Evolutionary conservation across 2,797 vertebrate species (phyloP), one percentile per base, ranked within the genome.

Genomic region (Trematomus bernacchii): DNA sequence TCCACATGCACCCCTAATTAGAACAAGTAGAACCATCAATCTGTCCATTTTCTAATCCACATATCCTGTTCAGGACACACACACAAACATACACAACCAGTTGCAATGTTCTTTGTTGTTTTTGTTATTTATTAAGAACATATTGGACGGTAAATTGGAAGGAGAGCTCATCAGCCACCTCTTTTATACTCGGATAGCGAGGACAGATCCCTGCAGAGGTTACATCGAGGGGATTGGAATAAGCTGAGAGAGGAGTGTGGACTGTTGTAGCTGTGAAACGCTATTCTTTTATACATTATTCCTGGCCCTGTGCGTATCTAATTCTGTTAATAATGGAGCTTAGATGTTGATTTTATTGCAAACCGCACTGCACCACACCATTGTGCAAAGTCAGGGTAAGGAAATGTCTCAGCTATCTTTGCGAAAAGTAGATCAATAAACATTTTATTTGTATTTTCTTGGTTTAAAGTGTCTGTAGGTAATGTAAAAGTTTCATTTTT

Each of bases 131-230:
- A 72, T 54, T 48, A 54, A 19, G 53, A 59, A 69, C 11, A 54
- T 48, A 69, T 37, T 76, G 43, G 21, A 60, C 37, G 48, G 21
- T 61, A 55, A 79, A 81, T 69, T 68, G 55, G 21, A 67, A 18
- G 27, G 33, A 14, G 13, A 74, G 59, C 47, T 73, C 57, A 73
- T 77, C 50, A 58, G 59, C 55, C 66, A 37, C 6, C 33, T 55
- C 51, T 74, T 83, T 75, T 67, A 21, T 62, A 19, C 19, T 37
- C 60, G 19, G 27, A 44, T 21, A 66, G 63, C 16, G 15, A 44
- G 42, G 51, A 33, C 19, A 57, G 68, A 53, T 73, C 77, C 75
- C 66, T 53, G 12, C 55, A 81, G 68, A 80, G 50, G 59, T 66
- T 63, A 43, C 21, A 75, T 18, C 1, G 6, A 63, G 61, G 53